A percentile compares a stretch with the other conserved stretches of the same genome.
phyloP scores from a whole-genome alignment of 2,113 vertebrate genomes.

The Sceloporus tristichus region DNA sequence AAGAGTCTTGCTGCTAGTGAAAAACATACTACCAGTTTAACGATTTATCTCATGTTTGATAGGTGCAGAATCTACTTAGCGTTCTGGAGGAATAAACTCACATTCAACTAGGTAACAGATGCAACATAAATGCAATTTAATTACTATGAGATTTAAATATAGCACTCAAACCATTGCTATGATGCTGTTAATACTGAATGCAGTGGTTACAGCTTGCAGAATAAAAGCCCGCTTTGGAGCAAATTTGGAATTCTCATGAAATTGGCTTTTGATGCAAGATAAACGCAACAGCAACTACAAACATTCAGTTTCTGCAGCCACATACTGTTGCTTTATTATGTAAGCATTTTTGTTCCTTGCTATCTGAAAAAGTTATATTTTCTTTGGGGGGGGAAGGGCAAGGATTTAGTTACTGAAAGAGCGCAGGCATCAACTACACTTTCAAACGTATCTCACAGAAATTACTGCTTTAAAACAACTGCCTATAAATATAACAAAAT shows the following conservation, averaged over 20 bases:
- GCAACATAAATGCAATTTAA: constrained; percentile 30
- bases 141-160: constrained; percentile 34
- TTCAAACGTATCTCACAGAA: constrained; percentile 34
- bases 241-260: constrained; percentile 50
- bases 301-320: not conserved
- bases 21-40: constrained; percentile 6
- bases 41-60: constrained; percentile 42
- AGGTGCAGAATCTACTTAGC: constrained; percentile 28
- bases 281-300: constrained; percentile 9
- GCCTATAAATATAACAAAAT: no score
- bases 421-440: constrained; percentile 27
- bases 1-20: constrained; percentile 4
- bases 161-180: constrained; percentile 46
- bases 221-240: not conserved
- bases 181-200: constrained; percentile 55
- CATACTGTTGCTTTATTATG: not conserved
- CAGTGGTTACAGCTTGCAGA: constrained; percentile 29
- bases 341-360: constrained; percentile 18
- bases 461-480: not conserved
- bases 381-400: not conserved
- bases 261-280: constrained; percentile 29
- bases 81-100: constrained; percentile 30
- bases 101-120: constrained; percentile 26
- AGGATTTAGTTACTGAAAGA: not conserved
- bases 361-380: not conserved